These are phyloP conservation scores for Melanargia galathea DNA, from an alignment of 2,888 invertebrate species.

Conservation along the genomic window DNA sequence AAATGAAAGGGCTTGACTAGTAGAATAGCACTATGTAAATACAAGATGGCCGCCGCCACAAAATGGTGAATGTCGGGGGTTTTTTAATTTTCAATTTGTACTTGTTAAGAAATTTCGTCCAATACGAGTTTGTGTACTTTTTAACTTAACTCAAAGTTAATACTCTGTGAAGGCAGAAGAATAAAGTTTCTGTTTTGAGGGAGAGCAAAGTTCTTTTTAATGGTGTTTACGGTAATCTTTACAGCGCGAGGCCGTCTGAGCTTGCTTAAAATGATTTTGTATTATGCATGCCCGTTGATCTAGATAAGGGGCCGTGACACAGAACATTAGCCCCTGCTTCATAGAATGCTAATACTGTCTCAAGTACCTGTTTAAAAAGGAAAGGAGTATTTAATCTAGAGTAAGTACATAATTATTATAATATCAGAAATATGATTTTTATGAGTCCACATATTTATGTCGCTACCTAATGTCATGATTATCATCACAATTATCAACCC, in stretches of 20 bases:
- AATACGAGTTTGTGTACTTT: too few species aligned
- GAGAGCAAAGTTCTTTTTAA: background rate
- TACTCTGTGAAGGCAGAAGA: background rate
- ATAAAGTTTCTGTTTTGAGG: background rate
- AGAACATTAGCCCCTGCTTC: slow-evolving; percentile 18
- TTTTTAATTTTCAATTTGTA: too few species aligned
- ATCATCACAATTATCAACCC: too few species aligned
- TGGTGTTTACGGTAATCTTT: slow-evolving; percentile 6
- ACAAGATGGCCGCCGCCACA: too few species aligned
- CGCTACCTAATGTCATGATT: too few species aligned
- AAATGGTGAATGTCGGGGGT: too few species aligned
- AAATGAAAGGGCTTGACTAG: too few species aligned
- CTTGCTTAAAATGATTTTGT: slow-evolving; percentile 20
- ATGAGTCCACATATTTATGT: too few species aligned
- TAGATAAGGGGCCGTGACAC: slow-evolving; percentile 20
- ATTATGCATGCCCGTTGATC: slow-evolving; percentile 24
- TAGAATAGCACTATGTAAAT: too few species aligned
- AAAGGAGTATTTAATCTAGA: background rate
- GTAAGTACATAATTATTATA: background rate
- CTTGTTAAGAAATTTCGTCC: too few species aligned
- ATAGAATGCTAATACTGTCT: slow-evolving; percentile 20
- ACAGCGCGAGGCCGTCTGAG: background rate
- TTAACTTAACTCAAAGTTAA: too few species aligned
- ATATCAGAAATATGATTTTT: background rate
- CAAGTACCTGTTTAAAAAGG: slow-evolving; percentile 6